These are phyloP conservation scores for Nematopogon swammerdamellus DNA, from an alignment of 2,888 invertebrate species.

Conservation along the genomic window DNA sequence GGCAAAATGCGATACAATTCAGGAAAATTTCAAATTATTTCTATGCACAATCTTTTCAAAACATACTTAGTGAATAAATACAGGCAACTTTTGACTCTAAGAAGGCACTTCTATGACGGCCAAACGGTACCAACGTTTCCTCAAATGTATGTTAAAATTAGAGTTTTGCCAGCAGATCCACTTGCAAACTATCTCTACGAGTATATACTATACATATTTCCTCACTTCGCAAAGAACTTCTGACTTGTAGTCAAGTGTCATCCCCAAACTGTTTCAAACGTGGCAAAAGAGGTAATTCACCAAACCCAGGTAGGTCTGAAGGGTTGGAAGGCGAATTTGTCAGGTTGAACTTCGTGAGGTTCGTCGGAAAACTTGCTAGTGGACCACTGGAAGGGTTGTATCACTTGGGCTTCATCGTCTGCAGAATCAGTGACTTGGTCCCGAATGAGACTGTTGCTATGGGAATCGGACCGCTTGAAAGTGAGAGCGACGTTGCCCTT, in stretches of 20 bases:
- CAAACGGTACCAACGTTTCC: no score
- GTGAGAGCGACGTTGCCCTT: constrained; percentile 39
- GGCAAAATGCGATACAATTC: background rate
- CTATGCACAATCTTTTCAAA: no score
- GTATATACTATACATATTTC: no score
- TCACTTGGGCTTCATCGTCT: constrained; percentile 30
- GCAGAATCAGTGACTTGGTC: constrained; percentile 32
- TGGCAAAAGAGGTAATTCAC: constrained; percentile 30
- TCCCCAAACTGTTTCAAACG: background rate
- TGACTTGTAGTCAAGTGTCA: background rate
- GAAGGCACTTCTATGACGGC: no score
- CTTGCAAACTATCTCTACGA: no score
- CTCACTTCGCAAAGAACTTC: no score
- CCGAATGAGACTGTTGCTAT: no score
- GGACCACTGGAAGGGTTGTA: constrained; percentile 73
- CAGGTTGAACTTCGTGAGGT: constrained; percentile 71
- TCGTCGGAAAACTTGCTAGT: constrained; percentile 58
- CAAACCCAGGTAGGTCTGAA: constrained; percentile 59
- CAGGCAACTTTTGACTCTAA: no score
- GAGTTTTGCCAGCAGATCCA: no score
- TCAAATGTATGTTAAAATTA: no score
- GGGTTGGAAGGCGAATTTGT: constrained; percentile 67
- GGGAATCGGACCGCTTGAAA: constrained; percentile 34
- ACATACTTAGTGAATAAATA: no score
- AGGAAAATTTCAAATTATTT: no score